Base-by-base conservation (phyloP, 2,113 vertebrate species). In the Oncorhynchus mykiss region DNA sequence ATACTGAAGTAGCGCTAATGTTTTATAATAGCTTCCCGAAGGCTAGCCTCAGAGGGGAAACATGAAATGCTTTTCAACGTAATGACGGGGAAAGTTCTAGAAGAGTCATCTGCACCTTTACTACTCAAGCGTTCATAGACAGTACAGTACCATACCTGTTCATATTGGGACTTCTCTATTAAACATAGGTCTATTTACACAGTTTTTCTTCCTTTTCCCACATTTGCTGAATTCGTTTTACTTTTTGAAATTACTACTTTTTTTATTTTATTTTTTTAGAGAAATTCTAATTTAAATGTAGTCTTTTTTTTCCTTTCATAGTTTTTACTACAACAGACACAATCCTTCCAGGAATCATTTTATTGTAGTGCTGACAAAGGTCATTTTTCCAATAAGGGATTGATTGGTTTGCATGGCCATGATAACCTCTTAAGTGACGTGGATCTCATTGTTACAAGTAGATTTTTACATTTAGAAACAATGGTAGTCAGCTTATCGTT, bases 371-470 rank as follows among this genome's bases (percentile, higher is more conserved):
- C 73, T 76, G 24, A 76, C 39, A 71, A 73, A 29, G 69, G 64
- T 78, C 24, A 24, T 49, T 62, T 78, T 79, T 71, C 29, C 66
- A 69, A 65, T 81, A 70, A 80, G 80, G 74, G 74, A 75, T 76
- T 76, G 78, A 77, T 48, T 67, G 76, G 73, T 80, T 84, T 83
- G 88, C 88, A 90, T 91, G 88, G 79, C 83, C 75, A 79, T 74
- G 81, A 82, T 87, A 81, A 76, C 82, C 82, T 86, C 81, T 78
- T 78, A 62, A 86, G 80, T 86, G 80, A 70, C 39, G 87, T 87
- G 87, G 31, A 39, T 49, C 20, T 20, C 18, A 25, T 45, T 78
- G 72, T 83, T 73, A 22, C 25, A 66, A 67, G 62, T 39, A 76
- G 71, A 73, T 75, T 84, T 75, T 78, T 24, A 22, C 68, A 39